Evolutionary conservation across 2,888 invertebrate genomes (phyloP).

Genomic region (Drosophila planitibia): DNA sequence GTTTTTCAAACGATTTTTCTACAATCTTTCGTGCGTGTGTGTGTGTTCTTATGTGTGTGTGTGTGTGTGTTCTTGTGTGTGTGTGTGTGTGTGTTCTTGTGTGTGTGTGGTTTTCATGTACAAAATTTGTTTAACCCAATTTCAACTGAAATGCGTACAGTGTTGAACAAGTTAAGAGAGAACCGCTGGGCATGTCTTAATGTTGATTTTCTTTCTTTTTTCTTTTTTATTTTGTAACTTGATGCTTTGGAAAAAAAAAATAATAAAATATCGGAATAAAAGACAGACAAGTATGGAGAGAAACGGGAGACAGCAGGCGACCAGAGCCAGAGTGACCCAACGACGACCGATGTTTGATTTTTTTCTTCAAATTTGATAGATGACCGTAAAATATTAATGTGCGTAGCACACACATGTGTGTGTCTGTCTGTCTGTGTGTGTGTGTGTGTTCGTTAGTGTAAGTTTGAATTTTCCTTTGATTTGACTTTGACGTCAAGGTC

Average conservation of each 20-base stretch:
- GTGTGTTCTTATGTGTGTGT: neutral
- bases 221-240: constrained; percentile 24
- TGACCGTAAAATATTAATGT: constrained; percentile 73
- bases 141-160: constrained; percentile 51
- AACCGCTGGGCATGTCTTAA: constrained; percentile 14
- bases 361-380: constrained; percentile 67
- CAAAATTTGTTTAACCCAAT: constrained; percentile 61
- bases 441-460: constrained; percentile 6
- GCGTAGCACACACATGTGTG: constrained; percentile 18
- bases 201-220: constrained; percentile 28
- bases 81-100: constrained; percentile 17
- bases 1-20: constrained; percentile 39
- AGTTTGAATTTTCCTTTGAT: constrained; percentile 28
- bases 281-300: constrained; percentile 15
- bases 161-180: constrained; percentile 11
- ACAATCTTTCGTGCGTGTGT: constrained; percentile 24
- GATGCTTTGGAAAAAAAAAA: constrained; percentile 26
- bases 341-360: constrained; percentile 45
- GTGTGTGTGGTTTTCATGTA: constrained; percentile 16
- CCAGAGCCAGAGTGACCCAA: constrained; percentile 17
- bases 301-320: constrained; percentile 9
- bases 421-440: constrained; percentile 2
- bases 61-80: constrained; percentile 9
- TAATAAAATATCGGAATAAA: constrained; percentile 17
- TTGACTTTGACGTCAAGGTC: constrained; percentile 63